phyloP scores from a whole-genome alignment of 2,888 invertebrate species.

The Papilio elwesi region DNA sequence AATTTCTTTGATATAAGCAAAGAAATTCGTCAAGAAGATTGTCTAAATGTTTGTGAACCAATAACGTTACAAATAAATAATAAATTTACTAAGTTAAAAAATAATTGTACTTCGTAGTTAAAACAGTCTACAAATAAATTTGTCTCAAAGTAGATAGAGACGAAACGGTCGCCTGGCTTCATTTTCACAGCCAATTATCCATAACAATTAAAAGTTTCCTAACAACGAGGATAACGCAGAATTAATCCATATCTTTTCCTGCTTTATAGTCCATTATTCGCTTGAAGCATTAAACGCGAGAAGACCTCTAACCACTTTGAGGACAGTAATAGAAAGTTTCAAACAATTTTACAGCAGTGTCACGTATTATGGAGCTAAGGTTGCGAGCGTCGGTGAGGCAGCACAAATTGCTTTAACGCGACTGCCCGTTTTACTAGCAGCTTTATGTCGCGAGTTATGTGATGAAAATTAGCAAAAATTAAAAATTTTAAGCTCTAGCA shows the following conservation, averaged over 20 bases:
- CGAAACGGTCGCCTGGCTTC: slow-evolving; percentile 26
- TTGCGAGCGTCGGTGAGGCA: slow-evolving; percentile 37
- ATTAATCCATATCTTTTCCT: slow-evolving; percentile 41
- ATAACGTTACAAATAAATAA: not conserved
- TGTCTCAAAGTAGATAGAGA: slow-evolving; percentile 29
- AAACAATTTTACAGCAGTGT: slow-evolving; percentile 43
- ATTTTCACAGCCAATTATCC: slow-evolving; percentile 39
- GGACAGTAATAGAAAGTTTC: slow-evolving; percentile 43
- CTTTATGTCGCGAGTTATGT: slow-evolving; percentile 48
- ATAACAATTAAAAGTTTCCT: slow-evolving; percentile 40
- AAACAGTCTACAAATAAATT: slow-evolving; percentile 29
- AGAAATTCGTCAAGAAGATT: too few species aligned
- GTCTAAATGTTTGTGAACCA: too few species aligned
- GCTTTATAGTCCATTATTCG: slow-evolving; percentile 39
- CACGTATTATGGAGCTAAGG: slow-evolving; percentile 43
- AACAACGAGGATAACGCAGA: slow-evolving; percentile 37
- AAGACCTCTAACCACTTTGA: slow-evolving; percentile 38
- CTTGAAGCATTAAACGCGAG: slow-evolving; percentile 31
- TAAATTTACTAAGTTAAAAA: not conserved
- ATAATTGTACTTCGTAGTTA: slow-evolving; percentile 3
- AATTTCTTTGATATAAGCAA: too few species aligned
- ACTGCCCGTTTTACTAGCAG: slow-evolving; percentile 41
- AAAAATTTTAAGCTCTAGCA: slow-evolving; percentile 63
- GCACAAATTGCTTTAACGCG: slow-evolving; percentile 43
- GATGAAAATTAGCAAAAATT: slow-evolving; percentile 57